Conservation (phyloP, 1,140 invertebrate species). For the Spodoptera frugiperda region DNA sequence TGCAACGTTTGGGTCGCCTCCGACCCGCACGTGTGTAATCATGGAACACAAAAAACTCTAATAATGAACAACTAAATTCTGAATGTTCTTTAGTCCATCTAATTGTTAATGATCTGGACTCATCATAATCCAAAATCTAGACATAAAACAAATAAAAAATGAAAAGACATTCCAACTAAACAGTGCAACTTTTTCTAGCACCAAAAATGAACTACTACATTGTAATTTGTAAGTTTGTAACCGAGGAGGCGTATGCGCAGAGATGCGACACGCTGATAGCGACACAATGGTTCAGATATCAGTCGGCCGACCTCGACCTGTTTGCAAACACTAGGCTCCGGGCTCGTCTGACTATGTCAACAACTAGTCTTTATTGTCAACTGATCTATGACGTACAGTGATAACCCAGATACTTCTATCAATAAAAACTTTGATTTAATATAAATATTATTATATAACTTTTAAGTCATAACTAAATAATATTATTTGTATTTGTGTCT, state of each 20-base stretch:
- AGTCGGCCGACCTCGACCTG: constrained; percentile 18
- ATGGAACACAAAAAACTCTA: too few species aligned
- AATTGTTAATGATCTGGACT: neutral
- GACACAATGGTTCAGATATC: constrained; percentile 25
- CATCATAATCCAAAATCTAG: neutral
- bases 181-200: too few species aligned
- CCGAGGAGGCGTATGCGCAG: neutral
- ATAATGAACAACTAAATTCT: neutral
- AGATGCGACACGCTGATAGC: constrained; percentile 20
- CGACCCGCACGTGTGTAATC: too few species aligned
- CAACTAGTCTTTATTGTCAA: neutral
- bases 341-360: constrained; percentile 1
- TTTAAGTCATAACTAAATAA: too few species aligned
- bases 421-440: too few species aligned
- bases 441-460: too few species aligned
- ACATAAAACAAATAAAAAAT: neutral
- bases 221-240: neutral
- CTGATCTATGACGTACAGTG: too few species aligned
- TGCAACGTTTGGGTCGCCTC: too few species aligned
- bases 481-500: too few species aligned
- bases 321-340: neutral
- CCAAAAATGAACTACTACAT: neutral
- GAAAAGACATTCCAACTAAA: neutral
- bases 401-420: too few species aligned
- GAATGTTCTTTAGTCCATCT: neutral